Base-by-base conservation (phyloP, 2,113 vertebrate species). In the Rhynchomys soricoides region DNA sequence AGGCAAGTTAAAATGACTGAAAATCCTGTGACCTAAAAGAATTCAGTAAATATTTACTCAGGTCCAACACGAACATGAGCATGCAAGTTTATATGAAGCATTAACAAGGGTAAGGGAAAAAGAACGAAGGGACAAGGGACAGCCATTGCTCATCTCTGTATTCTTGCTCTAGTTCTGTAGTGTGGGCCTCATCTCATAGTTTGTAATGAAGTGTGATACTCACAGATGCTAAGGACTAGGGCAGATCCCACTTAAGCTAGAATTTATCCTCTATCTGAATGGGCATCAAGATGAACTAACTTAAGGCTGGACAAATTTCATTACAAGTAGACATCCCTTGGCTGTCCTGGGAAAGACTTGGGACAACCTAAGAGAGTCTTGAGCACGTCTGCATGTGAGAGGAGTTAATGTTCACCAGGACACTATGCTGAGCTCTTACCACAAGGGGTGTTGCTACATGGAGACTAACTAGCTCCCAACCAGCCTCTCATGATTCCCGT, bases 121-220 rank as follows among this genome's bases (percentile, higher is more conserved):
- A 59, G 5, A 31, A 29, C 17, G 8, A 3, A 17, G 57, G 26
- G 31, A n/a, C 31, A 17, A 73, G 11, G 7, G 52, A 4, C 12
- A 22, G 5, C 5, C 4, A 1, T 0, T 8, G 24, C 4, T 43
- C 15, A 1, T n/a, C 34, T 3, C 10, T 52, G 16, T 34, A 2
- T 64, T 34, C 45, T 24, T 10, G 2, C 7, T 43, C 5, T 75
- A 17, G 29, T 34, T 86, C 29, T 3, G 17, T 16, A 5, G 50
- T 40, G 22, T 15, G 19, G 83, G 3, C n/a, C 3, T 22, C 11
- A 3, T 15, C 34, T 52, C 21, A 29, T 68, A 37, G 12, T 74
- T 66, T n/a, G 48, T 70, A 71, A 79, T 15, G 24, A 94, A 55
- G 24, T 34, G 0, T 21, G 26, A 71, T 10, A 7, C n/a, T 83